Base-by-base conservation (phyloP, 2,797 vertebrate genomes). In the Austrolebias charrua region DNA sequence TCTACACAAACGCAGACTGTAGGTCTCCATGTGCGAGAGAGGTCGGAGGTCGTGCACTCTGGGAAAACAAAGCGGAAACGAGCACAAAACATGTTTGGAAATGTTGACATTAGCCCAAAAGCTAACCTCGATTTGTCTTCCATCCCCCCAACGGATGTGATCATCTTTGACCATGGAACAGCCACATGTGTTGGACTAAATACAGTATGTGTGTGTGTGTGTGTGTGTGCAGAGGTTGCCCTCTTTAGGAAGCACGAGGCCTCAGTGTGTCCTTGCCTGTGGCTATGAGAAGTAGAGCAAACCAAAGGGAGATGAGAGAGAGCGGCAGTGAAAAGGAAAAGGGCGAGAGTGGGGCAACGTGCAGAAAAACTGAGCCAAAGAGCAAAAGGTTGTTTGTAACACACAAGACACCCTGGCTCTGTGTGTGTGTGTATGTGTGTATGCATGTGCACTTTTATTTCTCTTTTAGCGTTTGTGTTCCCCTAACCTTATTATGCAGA, bases 261-360 rank as follows among this genome's bases (percentile, higher is more conserved):
- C 57, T 58, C 53, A 0, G 48, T 49, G 65, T 63, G 79, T 87
- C 83, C 76, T 86, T 81, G 82, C 80, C 82, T 65, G 60, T 68
- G 77, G 81, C 69, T 76, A 60, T 57, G 70, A 56, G 80, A 89
- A 82, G 64, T 83, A 75, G 84, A 88, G 84, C 77, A 55, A 77
- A 67, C 76, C 67, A 3, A 50, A 51, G 46, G 57, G 73, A 54
- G 64, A 75, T 2, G 7, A 18, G 56, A 38, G 54, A 10, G 44
- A 1, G 57, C 15, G 51, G 45, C 40, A 42, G 24, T 42, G 49
- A 61, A 42, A 18, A 55, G 35, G 4, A 14, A 14, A 16, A 44
- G 24, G 6, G 58, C 9, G 45, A 42, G 28, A 1, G 10, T 63
- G 49, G 11, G 33, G 29, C 57, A 28, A 18, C 6, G 18, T 12